These are phyloP conservation scores for Apodemus sylvaticus DNA, from an alignment of 2,113 vertebrate genomes.

Conservation along the genomic window DNA sequence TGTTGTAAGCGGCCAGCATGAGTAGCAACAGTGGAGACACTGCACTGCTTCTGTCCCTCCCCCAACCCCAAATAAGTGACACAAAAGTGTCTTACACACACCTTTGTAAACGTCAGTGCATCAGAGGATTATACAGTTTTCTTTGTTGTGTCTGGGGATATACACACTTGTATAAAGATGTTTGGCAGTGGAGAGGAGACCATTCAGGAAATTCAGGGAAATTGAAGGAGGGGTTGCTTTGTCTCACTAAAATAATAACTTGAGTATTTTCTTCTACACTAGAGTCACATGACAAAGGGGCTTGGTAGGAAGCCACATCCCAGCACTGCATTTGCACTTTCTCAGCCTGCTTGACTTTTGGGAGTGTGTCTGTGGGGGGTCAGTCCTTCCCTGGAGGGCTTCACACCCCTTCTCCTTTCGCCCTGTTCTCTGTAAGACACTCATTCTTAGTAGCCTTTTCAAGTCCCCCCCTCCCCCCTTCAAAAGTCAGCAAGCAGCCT, in stretches of 20 bases:
- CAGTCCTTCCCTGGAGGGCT: neutral
- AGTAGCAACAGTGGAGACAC: rapidly evolving
- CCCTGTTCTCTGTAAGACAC: neutral
- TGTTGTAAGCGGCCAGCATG: neutral
- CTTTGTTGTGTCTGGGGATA: neutral
- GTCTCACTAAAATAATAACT: too few species aligned
- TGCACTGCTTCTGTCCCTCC: rapidly evolving
- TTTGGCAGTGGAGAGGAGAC: neutral
- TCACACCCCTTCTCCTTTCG: neutral
- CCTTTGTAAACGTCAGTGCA: neutral
- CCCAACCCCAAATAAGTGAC: neutral
- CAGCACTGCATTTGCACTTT: neutral
- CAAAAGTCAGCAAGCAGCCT: neutral
- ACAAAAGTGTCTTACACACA: neutral
- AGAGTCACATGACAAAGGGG: too few species aligned
- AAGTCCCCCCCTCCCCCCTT: neutral
- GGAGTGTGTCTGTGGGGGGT: rapidly evolving
- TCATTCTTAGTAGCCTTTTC: neutral
- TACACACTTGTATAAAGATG: too few species aligned
- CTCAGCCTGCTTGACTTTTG: neutral
- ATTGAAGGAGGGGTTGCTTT: rapidly evolving
- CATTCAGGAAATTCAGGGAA: neutral
- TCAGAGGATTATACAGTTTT: neutral
- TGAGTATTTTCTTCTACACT: neutral
- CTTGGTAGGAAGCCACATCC: rapidly evolving